Evolutionary conservation across 2,888 invertebrate genomes (phyloP), one percentile per base, ranked within the genome.

Genomic region (Drosophila histrio): DNA sequence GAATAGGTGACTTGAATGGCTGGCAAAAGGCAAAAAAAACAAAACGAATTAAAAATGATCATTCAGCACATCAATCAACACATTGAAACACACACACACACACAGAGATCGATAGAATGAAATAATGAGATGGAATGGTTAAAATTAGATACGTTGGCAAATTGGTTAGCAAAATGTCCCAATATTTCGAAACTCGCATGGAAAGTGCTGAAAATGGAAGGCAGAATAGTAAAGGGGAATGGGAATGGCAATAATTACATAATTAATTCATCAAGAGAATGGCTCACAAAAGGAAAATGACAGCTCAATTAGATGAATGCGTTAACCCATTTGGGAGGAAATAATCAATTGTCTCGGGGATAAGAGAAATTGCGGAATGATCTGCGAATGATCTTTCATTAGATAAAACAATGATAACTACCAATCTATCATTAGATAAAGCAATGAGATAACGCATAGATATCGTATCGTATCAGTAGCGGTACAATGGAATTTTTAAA

Each of bases 31-130:
- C 58, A 67, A 59, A 63, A 72, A 69, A 54, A 83, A 63, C 76
- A 69, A 54, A 83, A 81, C 65, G 72, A 86, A 86, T 79, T 68
- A 63, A 83, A 83, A 83, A 88, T 80, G 70, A 86, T 83, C 80
- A 71, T 86, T 88, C 88, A 88, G 68, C 87, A 82, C 80, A 83
- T 83, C 83, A 86, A 86, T 87, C 83, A 83, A 70, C 88, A 74
- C 72, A 74, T 73, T 78, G 79, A 72, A 62, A 66, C 41, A 47
- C 21, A 57, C 17, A 53, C 26, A 26, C 46, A 57, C 44, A 65
- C 9, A 58, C 13, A 32, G 11, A 49, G 21, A 43, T 32, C n/a
- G 15, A 43, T 21, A 32, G 32, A 34, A 17, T 17, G 19, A 67
- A 57, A 57, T 52, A 71, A 50, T 68, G 52, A 60, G 39, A 47